Base-by-base conservation (phyloP, 2,888 invertebrate species). In the Hyppa rectilinea region DNA sequence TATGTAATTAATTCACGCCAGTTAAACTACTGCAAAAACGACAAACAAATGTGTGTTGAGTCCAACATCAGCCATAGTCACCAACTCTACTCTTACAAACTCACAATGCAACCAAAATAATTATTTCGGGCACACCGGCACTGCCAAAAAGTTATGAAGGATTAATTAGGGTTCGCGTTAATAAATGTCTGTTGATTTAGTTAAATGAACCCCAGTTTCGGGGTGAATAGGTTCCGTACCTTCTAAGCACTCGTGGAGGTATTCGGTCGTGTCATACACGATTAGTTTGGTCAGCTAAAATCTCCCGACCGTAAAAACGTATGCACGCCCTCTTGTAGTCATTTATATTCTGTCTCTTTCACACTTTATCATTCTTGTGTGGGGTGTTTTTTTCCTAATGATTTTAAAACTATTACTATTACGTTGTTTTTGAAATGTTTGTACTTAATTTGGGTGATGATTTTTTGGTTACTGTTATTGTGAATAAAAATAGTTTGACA, bases 1-100 rank as follows among this genome's bases (percentile, higher is more conserved):
- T 90, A 87, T 88, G 89, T 92, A 89, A 93, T 94, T 93, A 93
- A 93, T 93, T 92, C 89, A 90, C 89, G 82, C 87, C 83, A 81
- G 89, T 87, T 89, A 83, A 90, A 83, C 88, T 83, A 29, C 47
- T 61, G 50, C 36, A 20, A 43, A 59, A 61, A 87, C 86, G 82
- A 81, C 81, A 87, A 90, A 90, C 88, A 89, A 88, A 87, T 87
- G 88, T 87, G 87, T 84, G 76, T 71, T 81, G 75, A n/a, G 20
- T 36, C 47, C 61, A 23, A 45, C 38, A 31, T 20, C 69, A 20
- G 78, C 70, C 71, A 69, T 77, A 76, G 77, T 81, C 76, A 66
- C 80, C 70, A 87, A 90, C 86, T 38, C 9, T 14, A n/a, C 29
- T n/a, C 40, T 29, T 59, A 40, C 23, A 43, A 85, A 86, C 87